phyloP scores from a whole-genome alignment of 2,888 invertebrate genomes.

The Limenitis camilla region DNA sequence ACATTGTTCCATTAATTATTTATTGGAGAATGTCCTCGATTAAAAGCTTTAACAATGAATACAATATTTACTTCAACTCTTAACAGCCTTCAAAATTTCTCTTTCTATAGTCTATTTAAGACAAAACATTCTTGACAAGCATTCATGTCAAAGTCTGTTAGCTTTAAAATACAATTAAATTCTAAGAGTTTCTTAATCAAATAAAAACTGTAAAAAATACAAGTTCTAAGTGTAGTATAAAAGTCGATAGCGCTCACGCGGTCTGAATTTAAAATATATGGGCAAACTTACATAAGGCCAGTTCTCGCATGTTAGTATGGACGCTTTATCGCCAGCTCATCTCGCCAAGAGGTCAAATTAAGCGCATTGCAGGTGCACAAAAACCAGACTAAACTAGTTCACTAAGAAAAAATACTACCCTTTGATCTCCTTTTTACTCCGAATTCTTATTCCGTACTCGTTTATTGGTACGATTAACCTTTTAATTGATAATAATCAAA shows the following conservation, averaged over 20 bases:
- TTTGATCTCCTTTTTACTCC: conserved; percentile 4
- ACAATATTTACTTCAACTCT: no score
- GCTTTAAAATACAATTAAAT: no score
- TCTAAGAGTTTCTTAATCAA: background rate
- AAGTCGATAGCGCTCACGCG: background rate
- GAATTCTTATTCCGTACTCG: background rate
- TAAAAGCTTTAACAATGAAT: no score
- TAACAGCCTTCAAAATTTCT: no score
- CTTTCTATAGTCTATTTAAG: no score
- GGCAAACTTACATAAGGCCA: conserved; percentile 6
- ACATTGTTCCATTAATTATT: no score
- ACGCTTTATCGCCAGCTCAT: conserved; percentile 20
- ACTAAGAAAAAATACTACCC: conserved; percentile 7
- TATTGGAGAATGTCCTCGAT: no score
- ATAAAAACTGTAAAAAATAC: background rate
- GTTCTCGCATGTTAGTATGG: conserved; percentile 12
- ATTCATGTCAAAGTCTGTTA: no score
- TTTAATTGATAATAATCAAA: no score
- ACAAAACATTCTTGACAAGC: no score
- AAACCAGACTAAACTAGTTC: conserved; percentile 10
- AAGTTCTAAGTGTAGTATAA: background rate
- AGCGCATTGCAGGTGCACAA: conserved; percentile 25
- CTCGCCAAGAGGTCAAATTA: conserved; percentile 24
- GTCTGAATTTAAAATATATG: conserved; percentile 1
- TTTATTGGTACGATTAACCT: background rate